Evolutionary conservation across 2,113 vertebrate species (phyloP), one percentile per base, ranked within the genome.

Genomic region (Poecile atricapillus): DNA sequence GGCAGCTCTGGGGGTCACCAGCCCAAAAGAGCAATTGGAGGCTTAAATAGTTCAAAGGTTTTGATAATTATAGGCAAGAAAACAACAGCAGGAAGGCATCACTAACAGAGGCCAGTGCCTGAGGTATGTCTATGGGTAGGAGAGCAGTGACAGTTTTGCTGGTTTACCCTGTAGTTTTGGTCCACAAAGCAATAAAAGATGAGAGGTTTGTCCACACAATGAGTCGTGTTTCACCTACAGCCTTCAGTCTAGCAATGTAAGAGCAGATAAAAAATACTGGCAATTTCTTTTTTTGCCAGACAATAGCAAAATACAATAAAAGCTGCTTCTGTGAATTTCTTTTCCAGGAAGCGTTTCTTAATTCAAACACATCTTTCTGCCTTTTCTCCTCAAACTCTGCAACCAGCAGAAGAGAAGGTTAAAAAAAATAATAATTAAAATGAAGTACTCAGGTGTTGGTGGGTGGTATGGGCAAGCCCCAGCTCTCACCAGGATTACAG

Each of bases 361-460:
- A 68, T 73, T 83, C 74, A 91, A 90, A 88, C 35, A 10, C 6
- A 35, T 28, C 30, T 86, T 64, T 78, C 46, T 64, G 28, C 80
- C n/a, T 81, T 90, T 87, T 70, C 64, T 63, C 35, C 43, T 71
- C 52, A 67, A 67, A 80, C 30, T 68, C 52, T 77, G 80, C 37
- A 83, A 30, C 17, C 28, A 80, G 19, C 27, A 22, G 10, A 53
- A 71, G 6, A 41, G 46, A 77, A 78, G 13, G 24, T 47, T 44
- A 21, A 65, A 80, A 68, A 67, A 67, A 75, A n/a, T n/a, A 39
- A 19, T 2, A 50, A 28, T 1, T 52, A 70, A 67, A 69, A 49
- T 0, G 0, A 50, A 60, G 28, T 6, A 16, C 5, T n/a, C 10
- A 12, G 28, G 28, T 1, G 3, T 30, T 63, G 31, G 11, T 46